Evolutionary conservation across 1,140 invertebrate genomes (phyloP), one percentile per base, ranked within the genome.

Genomic region (Anastatus disparis): DNA sequence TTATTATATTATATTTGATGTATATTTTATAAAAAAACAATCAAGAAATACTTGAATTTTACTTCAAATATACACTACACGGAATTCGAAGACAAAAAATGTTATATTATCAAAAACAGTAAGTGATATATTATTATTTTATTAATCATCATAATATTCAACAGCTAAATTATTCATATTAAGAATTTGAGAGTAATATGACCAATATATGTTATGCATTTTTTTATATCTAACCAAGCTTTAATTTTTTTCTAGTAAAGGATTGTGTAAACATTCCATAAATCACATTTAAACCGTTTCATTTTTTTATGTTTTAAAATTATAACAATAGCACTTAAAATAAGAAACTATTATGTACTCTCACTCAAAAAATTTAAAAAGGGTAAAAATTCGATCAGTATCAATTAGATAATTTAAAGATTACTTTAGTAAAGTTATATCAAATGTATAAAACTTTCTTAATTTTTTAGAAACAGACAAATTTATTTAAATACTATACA

Each of bases 1-100:
- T n/a, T n/a, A n/a, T n/a, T n/a, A n/a, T n/a, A n/a, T n/a, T n/a
- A n/a, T n/a, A n/a, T n/a, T n/a, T n/a, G 79, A 44, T 63, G 63
- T 2, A 7, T 46, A 7, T 79, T 83, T 75, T 85, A 85, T 52
- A 86, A 86, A 56, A 83, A 78, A 38, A 83, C 78, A 1, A 81
- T 85, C 66, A 84, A 73, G 52, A 84, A 74, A 61, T 59, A 53
- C 67, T 85, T 9, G 81, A 84, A 31, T 9, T 76, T 15, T 77
- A 81, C 24, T 69, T 72, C 7, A 71, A 78, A 38, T 77, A 82
- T 1, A 81, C 78, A 40, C 78, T 79, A 15, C 85, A 86, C 55
- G 83, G 84, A 72, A 74, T 82, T 44, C 74, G 85, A 70, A 74
- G 85, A 48, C 78, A 78, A 67, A 29, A 61, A 17, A 69, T 85